Evolutionary conservation across 2,888 invertebrate species (phyloP), one percentile per base, ranked within the genome.

Genomic region (Tricholauxania praeusta): DNA sequence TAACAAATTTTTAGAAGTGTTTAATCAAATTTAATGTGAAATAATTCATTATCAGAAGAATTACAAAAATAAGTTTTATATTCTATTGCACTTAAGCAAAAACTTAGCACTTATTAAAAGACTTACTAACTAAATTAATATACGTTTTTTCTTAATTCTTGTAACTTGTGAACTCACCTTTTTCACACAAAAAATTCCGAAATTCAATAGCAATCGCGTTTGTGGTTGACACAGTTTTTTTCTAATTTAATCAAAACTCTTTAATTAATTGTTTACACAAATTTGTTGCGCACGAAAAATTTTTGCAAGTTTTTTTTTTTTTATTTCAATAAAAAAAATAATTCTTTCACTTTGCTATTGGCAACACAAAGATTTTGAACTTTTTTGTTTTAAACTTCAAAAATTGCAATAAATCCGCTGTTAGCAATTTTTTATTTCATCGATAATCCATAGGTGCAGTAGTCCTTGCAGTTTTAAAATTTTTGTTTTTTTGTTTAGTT

Each of bases 151-250:
- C 32, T 67, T 63, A 8, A 62, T 60, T 48, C 63, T 19, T 66
- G 7, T 66, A 77, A 48, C 64, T 49, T 75, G 32, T 52, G 12
- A 77, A 82, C 82, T 82, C 82, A 82, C 82, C 82, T 82, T 80
- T 78, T 67, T 80, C 78, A 79, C 80, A 77, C 76, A 80, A 78
- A 77, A 74, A 51, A n/a, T 51, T 51, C 53, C 52, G 39, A 14
- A 63, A 52, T 1, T 19, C 15, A 53, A 32, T 10, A 14, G 47
- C n/a, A 53, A 55, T 55, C 39, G 63, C 57, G 17, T 60, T 15
- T 15, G 17, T 32, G 32, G 15, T 12, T 12, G 14, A 15, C 48
- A 49, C 17, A 64, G n/a, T 48, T 52, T 52, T 28, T 53, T 55
- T 53, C 51, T 12, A 12, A 32, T 4, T 19, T 17, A 47, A 17